phyloP scores from a whole-genome alignment of 2,113 vertebrate genomes.

The Scomber scombrus region DNA sequence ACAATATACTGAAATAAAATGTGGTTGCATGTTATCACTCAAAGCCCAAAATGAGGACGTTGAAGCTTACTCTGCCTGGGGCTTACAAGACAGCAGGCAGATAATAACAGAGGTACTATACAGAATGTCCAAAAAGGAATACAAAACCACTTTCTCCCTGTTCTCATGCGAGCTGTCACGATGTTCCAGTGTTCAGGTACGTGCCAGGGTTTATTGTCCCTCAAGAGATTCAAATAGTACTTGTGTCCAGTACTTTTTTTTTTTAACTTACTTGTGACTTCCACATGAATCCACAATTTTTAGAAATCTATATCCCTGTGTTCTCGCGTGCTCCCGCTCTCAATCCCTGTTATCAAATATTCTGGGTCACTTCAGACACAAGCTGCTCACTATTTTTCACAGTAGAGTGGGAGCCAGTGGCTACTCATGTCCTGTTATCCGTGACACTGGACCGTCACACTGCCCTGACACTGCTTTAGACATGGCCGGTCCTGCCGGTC shows the following conservation, averaged over 20 bases:
- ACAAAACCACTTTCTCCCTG: not conserved
- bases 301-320: not conserved
- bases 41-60: slow-evolving; percentile 35
- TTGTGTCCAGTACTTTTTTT: not conserved
- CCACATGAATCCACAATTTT: not conserved
- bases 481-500: slow-evolving; percentile 62
- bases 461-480: slow-evolving; percentile 70
- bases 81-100: slow-evolving; percentile 26
- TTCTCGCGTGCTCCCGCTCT: not conserved
- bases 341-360: slow-evolving; percentile 22
- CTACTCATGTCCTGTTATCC: slow-evolving; percentile 67
- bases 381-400: slow-evolving; percentile 52
- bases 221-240: not conserved
- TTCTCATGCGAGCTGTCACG: not conserved
- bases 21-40: not conserved
- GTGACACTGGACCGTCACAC: slow-evolving; percentile 67
- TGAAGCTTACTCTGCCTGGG: slow-evolving; percentile 4
- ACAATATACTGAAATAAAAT: not conserved
- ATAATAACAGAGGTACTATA: slow-evolving; percentile 17
- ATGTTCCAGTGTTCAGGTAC: not conserved
- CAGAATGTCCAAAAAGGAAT: slow-evolving; percentile 21
- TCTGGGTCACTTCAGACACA: slow-evolving; percentile 41
- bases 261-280: not conserved
- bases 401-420: slow-evolving; percentile 45
- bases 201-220: not conserved